Conservation (phyloP, 2,797 vertebrate genomes). For the Chelmon rostratus region DNA sequence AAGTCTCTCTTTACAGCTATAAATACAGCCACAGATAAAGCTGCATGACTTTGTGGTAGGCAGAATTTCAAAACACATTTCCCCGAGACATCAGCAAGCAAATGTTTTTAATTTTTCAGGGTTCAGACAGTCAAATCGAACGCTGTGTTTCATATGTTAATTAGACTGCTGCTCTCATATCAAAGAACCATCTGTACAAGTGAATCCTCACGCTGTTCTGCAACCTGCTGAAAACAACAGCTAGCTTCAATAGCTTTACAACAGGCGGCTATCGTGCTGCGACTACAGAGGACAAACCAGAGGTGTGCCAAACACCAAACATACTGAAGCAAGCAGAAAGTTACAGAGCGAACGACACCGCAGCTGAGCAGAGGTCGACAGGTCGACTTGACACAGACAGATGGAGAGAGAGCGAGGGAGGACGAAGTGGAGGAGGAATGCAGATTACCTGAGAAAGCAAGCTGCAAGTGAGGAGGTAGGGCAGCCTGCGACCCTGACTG, state of each 20-base stretch:
- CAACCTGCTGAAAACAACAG: neutral
- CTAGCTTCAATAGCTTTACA: neutral
- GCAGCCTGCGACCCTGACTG: constrained; percentile 95
- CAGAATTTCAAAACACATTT: neutral
- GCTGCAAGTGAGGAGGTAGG: constrained; percentile 98
- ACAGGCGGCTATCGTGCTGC: constrained; percentile 32
- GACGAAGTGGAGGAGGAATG: constrained; percentile 20
- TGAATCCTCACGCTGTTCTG: neutral
- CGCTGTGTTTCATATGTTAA: constrained; percentile 14
- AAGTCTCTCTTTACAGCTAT: neutral
- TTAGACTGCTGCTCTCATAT: constrained; percentile 23
- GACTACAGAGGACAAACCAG: constrained; percentile 30
- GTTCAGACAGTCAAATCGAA: neutral
- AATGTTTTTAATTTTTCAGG: neutral
- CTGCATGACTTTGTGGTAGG: neutral
- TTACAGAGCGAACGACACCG: constrained; percentile 22
- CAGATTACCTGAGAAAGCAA: constrained; percentile 95
- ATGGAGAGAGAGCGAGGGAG: neutral
- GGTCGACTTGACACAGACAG: constrained; percentile 29
- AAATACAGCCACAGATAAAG: neutral
- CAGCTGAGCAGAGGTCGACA: constrained; percentile 27
- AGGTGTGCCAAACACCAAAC: constrained; percentile 21
- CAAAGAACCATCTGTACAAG: constrained; percentile 49
- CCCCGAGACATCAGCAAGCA: neutral
- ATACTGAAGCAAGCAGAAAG: constrained; percentile 33